Conservation (phyloP, 2,113 vertebrate genomes). For the Macheiramphus alcinus region DNA sequence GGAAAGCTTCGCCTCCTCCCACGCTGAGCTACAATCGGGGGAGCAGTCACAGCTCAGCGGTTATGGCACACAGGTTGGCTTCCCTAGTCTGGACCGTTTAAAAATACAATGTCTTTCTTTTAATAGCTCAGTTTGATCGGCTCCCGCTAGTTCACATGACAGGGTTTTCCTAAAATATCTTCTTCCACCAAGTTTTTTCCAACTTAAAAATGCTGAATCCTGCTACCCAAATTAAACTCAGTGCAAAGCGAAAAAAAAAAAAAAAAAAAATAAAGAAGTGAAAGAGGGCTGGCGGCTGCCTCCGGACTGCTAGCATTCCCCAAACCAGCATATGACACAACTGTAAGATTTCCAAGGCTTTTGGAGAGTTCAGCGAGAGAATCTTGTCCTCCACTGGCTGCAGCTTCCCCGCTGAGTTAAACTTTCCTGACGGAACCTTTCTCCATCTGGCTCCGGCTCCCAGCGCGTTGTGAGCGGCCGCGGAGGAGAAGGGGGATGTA, state of each 20-base stretch:
- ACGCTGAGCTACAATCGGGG: conserved; percentile 39
- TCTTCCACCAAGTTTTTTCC: conserved; percentile 71
- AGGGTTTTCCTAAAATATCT: conserved; percentile 76
- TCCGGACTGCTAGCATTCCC: conserved; percentile 71
- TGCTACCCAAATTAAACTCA: conserved; percentile 68
- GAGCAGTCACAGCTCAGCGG: conserved; percentile 56
- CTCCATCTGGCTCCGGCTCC: conserved; percentile 36
- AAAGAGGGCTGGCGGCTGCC: conserved; percentile 48
- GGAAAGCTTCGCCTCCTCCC: conserved; percentile 68
- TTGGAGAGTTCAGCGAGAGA: conserved; percentile 70
- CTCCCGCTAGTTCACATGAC: conserved; percentile 69
- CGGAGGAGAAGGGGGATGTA: conserved; percentile 40
- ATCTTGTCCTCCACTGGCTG: conserved; percentile 61
- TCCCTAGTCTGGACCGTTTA: conserved; percentile 59
- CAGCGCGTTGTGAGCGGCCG: conserved; percentile 28
- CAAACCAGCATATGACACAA: conserved; percentile 70
- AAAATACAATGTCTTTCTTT: conserved; percentile 75
- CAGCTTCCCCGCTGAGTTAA: conserved; percentile 67
- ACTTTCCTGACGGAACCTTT: conserved; percentile 71
- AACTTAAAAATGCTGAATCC: conserved; percentile 74
- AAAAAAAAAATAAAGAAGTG: conserved; percentile 18
- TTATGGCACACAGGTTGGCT: conserved; percentile 61
- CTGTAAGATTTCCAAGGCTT: conserved; percentile 71
- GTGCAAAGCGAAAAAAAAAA: conserved; percentile 2
- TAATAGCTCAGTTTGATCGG: conserved; percentile 67